Base-by-base conservation (phyloP, 2,113 vertebrate genomes). In the Prunella fulvescens region DNA sequence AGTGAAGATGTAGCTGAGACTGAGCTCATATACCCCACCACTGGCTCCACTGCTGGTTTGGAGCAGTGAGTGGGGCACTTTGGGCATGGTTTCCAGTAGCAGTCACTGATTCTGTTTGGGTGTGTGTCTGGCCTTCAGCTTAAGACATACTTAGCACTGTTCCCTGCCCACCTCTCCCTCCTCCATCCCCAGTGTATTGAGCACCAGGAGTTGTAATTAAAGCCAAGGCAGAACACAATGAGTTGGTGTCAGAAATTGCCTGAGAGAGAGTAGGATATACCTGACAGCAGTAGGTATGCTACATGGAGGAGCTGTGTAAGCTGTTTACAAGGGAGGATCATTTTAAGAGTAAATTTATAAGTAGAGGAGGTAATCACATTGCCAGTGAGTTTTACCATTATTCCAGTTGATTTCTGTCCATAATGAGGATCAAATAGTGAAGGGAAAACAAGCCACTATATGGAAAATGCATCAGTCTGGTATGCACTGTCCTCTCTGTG, bases 151-250 rank as follows among this genome's bases (percentile, higher is more conserved):
- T 79, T 71, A 40, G 48, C 5, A 1, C n/a, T 69, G 18, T 72
- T 91, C 22, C 48, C 16, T 76, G 26, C 11, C 22, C 2, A 20
- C 11, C 10, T 6, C 6, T 69, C 4, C 35, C 11, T 26, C 12
- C 4, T 7, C 6, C 1, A 0, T 10, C 7, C 23, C 33, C 2
- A 1, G 2, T 35, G 11, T 9, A 31, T 7, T 47, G 35, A 79
- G 33, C 19, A 61, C 10, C 39, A 58, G 28, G 40, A 56, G n/a
- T 19, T 92, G 33, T 61, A n/a, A 50, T 44, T 60, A 31, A 84
- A 72, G 26, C 58, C 61, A 64, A 44, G 47, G 61, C 14, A 69
- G 60, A 61, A n/a, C 35, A 39, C 12, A 54, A 57, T 0, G 22
- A 84, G 42, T 4, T 67, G 37, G 17, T 2, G 4, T 56, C 44